A percentile compares a stretch with the other conserved stretches of the same genome.
Evolutionary conservation across 2,888 invertebrate genomes (phyloP).

Genomic region (Caenorhabditis sp.): DNA sequence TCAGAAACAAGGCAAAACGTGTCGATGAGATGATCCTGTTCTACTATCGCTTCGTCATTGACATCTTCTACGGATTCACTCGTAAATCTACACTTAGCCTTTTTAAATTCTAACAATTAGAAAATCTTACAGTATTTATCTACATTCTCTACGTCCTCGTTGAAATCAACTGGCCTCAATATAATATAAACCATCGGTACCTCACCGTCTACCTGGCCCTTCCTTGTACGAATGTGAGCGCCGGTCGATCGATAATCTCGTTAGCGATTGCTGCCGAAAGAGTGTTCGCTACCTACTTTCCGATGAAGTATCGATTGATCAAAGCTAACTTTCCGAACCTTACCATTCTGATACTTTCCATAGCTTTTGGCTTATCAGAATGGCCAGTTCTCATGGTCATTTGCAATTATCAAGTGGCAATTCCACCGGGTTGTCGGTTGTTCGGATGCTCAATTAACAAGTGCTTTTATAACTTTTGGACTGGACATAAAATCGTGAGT

Average conservation of each 20-base stretch:
- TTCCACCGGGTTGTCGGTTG: conserved; percentile 7
- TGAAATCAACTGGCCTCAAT: background rate
- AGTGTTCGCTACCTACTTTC: conserved; percentile 20
- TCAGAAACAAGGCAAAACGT: conserved; percentile 8
- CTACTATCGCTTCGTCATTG: conserved; percentile 13
- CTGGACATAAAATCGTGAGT: conserved; percentile 18
- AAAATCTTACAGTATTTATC: conserved; percentile 7
- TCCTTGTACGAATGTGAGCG: conserved; percentile 31
- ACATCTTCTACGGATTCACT: background rate
- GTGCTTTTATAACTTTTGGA: conserved; percentile 36
- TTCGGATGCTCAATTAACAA: conserved; percentile 27
- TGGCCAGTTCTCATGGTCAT: conserved; percentile 5
- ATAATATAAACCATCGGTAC: background rate
- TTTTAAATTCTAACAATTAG: too few relatives aligned
- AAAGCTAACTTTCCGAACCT: background rate
- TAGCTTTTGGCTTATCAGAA: conserved; percentile 7
- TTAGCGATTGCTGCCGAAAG: conserved; percentile 13
- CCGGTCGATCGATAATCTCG: conserved; percentile 26
- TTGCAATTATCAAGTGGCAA: conserved; percentile 6
- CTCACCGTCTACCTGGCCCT: conserved; percentile 7
- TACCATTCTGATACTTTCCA: background rate
- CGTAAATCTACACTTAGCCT: too few relatives aligned
- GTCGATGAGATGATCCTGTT: conserved; percentile 13
- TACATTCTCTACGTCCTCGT: background rate
- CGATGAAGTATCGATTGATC: background rate